These are phyloP conservation scores for Invenusta paracnida DNA, from an alignment of 2,888 invertebrate species.

Conservation along the genomic window DNA sequence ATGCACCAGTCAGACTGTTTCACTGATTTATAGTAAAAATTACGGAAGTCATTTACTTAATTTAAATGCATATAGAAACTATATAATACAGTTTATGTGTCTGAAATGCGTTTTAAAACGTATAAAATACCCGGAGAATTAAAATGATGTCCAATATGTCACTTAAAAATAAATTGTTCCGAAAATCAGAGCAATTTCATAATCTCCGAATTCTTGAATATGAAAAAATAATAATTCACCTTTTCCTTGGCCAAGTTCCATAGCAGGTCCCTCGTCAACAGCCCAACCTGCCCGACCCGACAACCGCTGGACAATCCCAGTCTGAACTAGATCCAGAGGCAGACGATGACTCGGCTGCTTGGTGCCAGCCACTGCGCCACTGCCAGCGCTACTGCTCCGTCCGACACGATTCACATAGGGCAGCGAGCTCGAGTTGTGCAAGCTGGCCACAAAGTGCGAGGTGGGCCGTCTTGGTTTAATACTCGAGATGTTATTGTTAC, in stretches of 20 bases:
- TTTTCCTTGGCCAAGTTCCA: background rate
- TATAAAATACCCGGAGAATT: no score
- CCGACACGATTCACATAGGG: background rate
- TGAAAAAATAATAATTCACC: background rate
- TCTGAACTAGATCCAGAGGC: background rate
- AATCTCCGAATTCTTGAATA: no score
- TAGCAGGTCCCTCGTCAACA: background rate
- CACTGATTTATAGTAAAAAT: no score
- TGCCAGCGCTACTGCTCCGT: background rate
- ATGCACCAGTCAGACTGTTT: no score
- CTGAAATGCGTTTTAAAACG: no score
- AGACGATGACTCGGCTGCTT: background rate
- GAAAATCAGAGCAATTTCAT: no score
- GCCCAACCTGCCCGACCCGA: background rate
- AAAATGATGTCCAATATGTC: no score
- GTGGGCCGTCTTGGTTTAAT: background rate
- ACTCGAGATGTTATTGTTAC: background rate
- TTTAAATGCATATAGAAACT: no score
- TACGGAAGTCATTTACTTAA: no score
- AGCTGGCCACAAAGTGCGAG: background rate
- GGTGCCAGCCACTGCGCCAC: background rate
- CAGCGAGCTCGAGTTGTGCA: background rate
- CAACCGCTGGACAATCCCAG: background rate
- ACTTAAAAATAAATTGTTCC: no score
- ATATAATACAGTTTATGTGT: no score